Evolutionary conservation across 2,113 vertebrate species (phyloP).

Genomic region (Romanogobio albipinnatus): DNA sequence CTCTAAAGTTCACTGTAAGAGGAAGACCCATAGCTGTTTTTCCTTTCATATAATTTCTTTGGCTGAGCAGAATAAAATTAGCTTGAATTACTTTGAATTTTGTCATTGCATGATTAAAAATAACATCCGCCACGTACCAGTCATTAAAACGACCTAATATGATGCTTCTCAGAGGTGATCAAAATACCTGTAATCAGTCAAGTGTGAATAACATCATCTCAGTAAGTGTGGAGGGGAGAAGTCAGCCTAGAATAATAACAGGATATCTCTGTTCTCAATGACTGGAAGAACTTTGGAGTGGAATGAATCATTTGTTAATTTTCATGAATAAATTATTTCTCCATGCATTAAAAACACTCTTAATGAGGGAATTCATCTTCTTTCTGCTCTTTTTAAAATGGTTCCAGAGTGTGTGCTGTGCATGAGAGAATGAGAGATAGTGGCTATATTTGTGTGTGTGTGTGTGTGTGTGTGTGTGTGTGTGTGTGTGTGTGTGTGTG

Average conservation of each 20-base stretch:
- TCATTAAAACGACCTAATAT: slow-evolving; percentile 61
- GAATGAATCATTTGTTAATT: slow-evolving; percentile 72
- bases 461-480: not conserved
- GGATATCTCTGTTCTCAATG: slow-evolving; percentile 63
- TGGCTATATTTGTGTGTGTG: not conserved
- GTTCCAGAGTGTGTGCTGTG: slow-evolving; percentile 32
- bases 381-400: slow-evolving; percentile 54
- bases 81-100: not conserved
- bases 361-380: slow-evolving; percentile 76
- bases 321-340: slow-evolving; percentile 76
- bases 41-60: not conserved
- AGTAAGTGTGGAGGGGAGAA: slow-evolving; percentile 24
- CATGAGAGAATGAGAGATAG: slow-evolving; percentile 37
- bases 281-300: slow-evolving; percentile 61
- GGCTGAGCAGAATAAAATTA: slow-evolving; percentile 1
- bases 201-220: slow-evolving; percentile 58
- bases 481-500: not conserved
- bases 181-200: slow-evolving; percentile 66
- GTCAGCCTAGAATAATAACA: slow-evolving; percentile 61
- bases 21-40: not conserved
- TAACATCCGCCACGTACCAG: slow-evolving; percentile 50
- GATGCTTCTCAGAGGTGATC: slow-evolving; percentile 62
- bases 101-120: slow-evolving; percentile 36
- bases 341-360: slow-evolving; percentile 72
- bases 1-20: not conserved